Conservation (phyloP, 2,888 invertebrate species). For the Dinocampus coccinellae region DNA sequence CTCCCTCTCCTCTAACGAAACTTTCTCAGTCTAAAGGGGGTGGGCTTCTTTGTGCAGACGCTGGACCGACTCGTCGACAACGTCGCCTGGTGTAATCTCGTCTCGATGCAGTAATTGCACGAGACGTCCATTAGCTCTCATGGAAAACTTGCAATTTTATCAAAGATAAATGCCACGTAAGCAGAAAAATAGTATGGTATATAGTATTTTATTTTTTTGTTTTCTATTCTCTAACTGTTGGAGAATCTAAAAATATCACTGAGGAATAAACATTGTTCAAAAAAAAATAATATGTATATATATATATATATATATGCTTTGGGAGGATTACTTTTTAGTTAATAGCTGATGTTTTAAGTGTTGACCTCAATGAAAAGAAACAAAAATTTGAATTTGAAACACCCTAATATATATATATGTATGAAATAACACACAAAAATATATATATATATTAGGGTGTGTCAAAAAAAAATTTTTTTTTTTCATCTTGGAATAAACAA, state of each 20-base stretch:
- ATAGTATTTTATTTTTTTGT: background rate
- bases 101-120: constrained; percentile 56
- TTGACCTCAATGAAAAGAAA: too few relatives aligned
- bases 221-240: background rate
- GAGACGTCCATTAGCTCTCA: constrained; percentile 53
- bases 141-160: constrained; percentile 50
- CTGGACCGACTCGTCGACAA: constrained; percentile 34
- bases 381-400: too few relatives aligned
- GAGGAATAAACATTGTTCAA: background rate
- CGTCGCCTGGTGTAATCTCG: constrained; percentile 42
- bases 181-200: background rate
- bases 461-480: too few relatives aligned
- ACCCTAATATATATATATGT: too few relatives aligned
- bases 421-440: too few relatives aligned
- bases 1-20: constrained; percentile 53
- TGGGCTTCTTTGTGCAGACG: constrained; percentile 43
- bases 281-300: too few relatives aligned
- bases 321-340: too few relatives aligned
- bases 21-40: constrained; percentile 51
- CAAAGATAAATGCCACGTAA: constrained; percentile 3
- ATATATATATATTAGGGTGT: too few relatives aligned
- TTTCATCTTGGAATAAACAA: too few relatives aligned
- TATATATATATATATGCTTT: too few relatives aligned
- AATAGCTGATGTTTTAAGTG: too few relatives aligned
- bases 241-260: background rate